These are phyloP conservation scores for Trichopria drosophilae DNA, from an alignment of 2,888 invertebrate species.

Conservation along the genomic window DNA sequence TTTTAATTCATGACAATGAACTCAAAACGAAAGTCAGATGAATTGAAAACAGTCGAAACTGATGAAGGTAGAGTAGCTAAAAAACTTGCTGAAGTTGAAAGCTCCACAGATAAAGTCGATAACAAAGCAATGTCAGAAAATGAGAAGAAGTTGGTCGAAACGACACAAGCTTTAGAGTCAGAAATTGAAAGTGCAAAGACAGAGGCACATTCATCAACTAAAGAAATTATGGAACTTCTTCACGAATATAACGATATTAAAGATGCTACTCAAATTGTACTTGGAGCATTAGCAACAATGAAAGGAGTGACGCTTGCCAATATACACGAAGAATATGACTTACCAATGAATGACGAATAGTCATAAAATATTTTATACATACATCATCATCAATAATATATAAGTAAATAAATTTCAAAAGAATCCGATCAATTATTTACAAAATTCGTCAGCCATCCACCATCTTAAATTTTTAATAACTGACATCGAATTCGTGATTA, in stretches of 20 bases:
- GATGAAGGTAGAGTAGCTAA: too few relatives aligned
- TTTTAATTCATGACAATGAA: too few relatives aligned
- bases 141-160: constrained; percentile 37
- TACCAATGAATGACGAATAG: constrained; percentile 42
- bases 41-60: too few relatives aligned
- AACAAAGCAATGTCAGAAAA: constrained; percentile 20
- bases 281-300: constrained; percentile 70
- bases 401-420: too few relatives aligned
- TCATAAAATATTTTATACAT: constrained; percentile 18
- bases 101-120: too few relatives aligned
- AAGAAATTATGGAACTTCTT: constrained; percentile 66
- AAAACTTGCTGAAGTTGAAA: constrained; percentile 9
- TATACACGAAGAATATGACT: constrained; percentile 61
- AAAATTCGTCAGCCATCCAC: too few relatives aligned
- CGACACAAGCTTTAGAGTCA: constrained; percentile 60
- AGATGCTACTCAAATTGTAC: constrained; percentile 72
- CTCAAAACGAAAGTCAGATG: too few relatives aligned
- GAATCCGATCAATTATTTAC: too few relatives aligned
- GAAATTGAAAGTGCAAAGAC: constrained; percentile 59
- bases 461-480: too few relatives aligned
- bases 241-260: constrained; percentile 78
- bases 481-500: too few relatives aligned
- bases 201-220: constrained; percentile 50
- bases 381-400: too few relatives aligned
- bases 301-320: constrained; percentile 64